Evolutionary conservation across 2,797 vertebrate genomes (phyloP).

Genomic region (Cirrhinus molitorella): DNA sequence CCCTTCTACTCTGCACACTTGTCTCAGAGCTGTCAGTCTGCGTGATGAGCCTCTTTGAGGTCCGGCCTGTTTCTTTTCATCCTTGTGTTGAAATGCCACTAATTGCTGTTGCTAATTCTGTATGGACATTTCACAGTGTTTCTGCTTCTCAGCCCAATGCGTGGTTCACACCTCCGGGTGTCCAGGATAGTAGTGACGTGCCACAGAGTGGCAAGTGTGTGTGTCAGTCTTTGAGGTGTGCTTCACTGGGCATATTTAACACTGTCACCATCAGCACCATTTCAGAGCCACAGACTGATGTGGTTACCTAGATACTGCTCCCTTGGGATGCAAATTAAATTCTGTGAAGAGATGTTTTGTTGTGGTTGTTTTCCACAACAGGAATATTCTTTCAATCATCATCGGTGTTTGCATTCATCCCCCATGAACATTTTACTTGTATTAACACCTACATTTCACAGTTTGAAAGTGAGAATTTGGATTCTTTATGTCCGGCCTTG

Average conservation of each 20-base stretch:
- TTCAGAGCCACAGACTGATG: constrained; percentile 67
- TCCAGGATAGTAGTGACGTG: constrained; percentile 70
- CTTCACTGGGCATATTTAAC: constrained; percentile 80
- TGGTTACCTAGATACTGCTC: constrained; percentile 66
- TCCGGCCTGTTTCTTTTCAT: constrained; percentile 60
- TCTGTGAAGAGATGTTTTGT: constrained; percentile 63
- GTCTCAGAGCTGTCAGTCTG: constrained; percentile 51
- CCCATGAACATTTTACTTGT: background rate
- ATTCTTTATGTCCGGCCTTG: constrained; percentile 10
- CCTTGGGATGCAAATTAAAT: constrained; percentile 66
- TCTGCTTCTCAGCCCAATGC: constrained; percentile 62
- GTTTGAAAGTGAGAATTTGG: constrained; percentile 9
- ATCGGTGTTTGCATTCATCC: constrained; percentile 27
- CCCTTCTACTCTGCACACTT: background rate
- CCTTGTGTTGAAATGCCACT: constrained; percentile 64
- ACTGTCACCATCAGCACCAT: constrained; percentile 69
- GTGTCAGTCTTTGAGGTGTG: constrained; percentile 60
- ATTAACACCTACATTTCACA: constrained; percentile 11
- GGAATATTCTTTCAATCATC: constrained; percentile 57
- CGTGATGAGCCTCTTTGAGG: constrained; percentile 52
- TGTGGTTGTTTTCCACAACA: constrained; percentile 59
- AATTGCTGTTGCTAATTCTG: constrained; percentile 71
- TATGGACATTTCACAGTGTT: constrained; percentile 65
- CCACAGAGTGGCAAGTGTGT: constrained; percentile 69
- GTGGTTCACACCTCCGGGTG: constrained; percentile 67